Evolutionary conservation across 2,113 vertebrate genomes (phyloP).

Genomic region (Boulengeromyrus knoepffleri): DNA sequence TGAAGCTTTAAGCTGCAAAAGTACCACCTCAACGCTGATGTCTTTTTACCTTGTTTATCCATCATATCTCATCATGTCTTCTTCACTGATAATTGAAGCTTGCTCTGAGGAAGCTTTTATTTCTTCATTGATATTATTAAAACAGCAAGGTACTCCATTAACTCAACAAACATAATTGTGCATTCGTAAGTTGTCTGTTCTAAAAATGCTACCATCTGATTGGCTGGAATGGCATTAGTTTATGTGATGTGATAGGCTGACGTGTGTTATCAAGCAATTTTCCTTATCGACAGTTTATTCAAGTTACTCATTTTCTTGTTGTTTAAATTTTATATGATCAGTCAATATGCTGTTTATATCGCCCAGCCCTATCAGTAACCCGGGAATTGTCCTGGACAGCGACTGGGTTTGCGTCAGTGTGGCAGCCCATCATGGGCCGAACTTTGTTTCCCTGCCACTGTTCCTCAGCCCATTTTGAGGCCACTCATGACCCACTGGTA

Average conservation of each 20-base stretch:
- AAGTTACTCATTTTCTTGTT: neutral
- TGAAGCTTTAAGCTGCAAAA: neutral
- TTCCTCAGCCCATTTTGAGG: neutral
- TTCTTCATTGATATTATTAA: neutral
- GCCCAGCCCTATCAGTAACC: neutral
- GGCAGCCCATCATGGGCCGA: too few species aligned
- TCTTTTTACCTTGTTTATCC: neutral
- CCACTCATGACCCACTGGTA: neutral
- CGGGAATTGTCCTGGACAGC: too few species aligned
- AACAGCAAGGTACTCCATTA: neutral
- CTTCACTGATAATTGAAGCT: neutral
- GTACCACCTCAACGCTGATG: neutral
- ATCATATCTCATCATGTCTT: neutral
- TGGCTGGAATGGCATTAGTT: neutral
- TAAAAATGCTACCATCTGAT: neutral
- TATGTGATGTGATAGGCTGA: neutral
- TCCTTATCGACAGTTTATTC: neutral
- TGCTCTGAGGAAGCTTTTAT: neutral
- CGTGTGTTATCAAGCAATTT: neutral
- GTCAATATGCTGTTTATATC: neutral
- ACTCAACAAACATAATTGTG: neutral
- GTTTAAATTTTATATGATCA: neutral
- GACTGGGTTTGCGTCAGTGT: too few species aligned
- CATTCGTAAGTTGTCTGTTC: neutral
- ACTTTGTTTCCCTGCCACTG: neutral